Evolutionary conservation across 2,888 invertebrate genomes (phyloP), one percentile per base, ranked within the genome.

Genomic region (Pandemis cinnamomeana): DNA sequence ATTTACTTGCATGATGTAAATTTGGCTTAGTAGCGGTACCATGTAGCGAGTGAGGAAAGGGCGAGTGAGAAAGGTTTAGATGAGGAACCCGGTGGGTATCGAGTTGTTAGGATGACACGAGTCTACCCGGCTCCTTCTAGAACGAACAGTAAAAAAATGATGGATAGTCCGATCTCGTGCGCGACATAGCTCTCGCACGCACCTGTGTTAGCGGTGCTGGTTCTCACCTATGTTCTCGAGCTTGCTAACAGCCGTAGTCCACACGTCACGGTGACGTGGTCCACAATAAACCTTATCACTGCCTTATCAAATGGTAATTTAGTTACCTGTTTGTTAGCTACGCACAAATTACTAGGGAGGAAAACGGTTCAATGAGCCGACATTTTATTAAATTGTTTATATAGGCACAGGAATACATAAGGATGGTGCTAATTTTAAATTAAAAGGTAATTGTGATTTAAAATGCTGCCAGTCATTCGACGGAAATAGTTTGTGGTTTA

Each of bases 211-310:
- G 27, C 27, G 2, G n/a, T n/a, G n/a, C n/a, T 20, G 20, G 6
- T 55, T 55, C 55, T n/a, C 44, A 13, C 20, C 58, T 44, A 44
- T 41, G 36, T 20, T 67, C 66, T 36, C 15, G 42, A 41, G n/a
- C 5, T 10, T 6, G 42, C 20, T 55, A 64, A 11, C 36, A 51
- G 4, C n/a, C 10, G 27, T 48, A 44, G 41, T 11, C 27, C 44
- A 53, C 67, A 72, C 75, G 75, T 76, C 53, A 55, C 67, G 15
- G 46, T 71, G 74, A 74, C 74, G 74, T 72, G 72, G 66, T 15
- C 51, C 13, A 73, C 75, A 72, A 76, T 72, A 72, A 76, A 76
- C 62, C 69, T 76, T 76, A 76, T 76, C 75, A 61, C 53, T 6
- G 53, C 55, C 42, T 71, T 76, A 76, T 76, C 75, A 72, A 76